Evolutionary conservation across 2,113 vertebrate species (phyloP), one percentile per base, ranked within the genome.

Genomic region (Lophura nycthemera): DNA sequence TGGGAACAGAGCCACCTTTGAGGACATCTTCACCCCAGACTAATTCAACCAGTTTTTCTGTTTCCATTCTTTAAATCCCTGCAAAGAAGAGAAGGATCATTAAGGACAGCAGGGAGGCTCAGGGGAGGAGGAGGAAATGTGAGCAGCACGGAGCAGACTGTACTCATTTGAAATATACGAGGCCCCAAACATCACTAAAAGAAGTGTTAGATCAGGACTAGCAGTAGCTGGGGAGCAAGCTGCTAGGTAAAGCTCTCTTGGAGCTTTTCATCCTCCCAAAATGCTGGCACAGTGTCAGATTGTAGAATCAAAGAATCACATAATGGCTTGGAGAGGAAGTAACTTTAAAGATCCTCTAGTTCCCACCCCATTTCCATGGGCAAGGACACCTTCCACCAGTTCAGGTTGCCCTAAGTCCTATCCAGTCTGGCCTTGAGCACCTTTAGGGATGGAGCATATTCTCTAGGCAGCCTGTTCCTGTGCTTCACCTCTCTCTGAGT

Each of bases 131-230:
- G 71, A 76, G 64, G 67, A 15, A 77, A 83, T 0, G 9, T 50
- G 72, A 86, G 40, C 79, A 91, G 64, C 67, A 50, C 88, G 72
- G 38, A 71, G 25, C 69, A 90, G 42, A 47, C 50, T 67, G 69
- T 2, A 8, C 65, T 95, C 27, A 81, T 91, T 71, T 56, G 30
- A 36, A 54, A n/a, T 52, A 14, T 56, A 81, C 7, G 76, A 71
- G 79, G 76, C 90, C 83, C 88, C 47, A 81, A 21, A 86, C 42
- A 52, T 81, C 86, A n/a, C 76, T 96, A 94, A 96, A 95, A 88
- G 3, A 47, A 13, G 21, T 82, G 82, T 92, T 93, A 75, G 60
- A 88, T 16, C 50, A 56, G 65, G 27, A 65, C 18, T 77, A 42
- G 76, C 11, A 43, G 83, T 36, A 77, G 8, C 59, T 80, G 56